Conservation (phyloP, 2,113 vertebrate species). For the Oxyura jamaicensis region DNA sequence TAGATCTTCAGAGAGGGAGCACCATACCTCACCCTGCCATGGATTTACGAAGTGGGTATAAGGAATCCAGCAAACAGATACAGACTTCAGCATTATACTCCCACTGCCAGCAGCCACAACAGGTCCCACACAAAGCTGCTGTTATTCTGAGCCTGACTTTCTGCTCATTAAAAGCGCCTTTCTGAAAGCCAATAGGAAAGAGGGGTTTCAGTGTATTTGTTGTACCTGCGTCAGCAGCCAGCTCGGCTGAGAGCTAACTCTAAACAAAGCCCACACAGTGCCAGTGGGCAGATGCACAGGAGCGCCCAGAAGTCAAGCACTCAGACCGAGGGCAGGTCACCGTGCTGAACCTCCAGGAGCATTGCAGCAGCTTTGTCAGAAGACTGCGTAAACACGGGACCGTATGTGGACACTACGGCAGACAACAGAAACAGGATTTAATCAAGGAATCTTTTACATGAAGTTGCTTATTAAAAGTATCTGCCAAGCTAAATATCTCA, state of each 20-base stretch:
- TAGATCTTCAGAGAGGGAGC: not conserved
- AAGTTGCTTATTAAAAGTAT: not conserved
- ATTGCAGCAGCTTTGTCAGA: not conserved
- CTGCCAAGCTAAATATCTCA: not conserved
- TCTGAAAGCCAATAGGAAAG: not conserved
- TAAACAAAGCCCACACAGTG: not conserved
- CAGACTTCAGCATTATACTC: not conserved
- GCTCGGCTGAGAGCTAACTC: not conserved
- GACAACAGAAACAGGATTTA: not conserved
- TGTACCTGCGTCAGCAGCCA: not conserved
- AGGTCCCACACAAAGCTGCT: fast-evolving
- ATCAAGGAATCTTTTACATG: not conserved
- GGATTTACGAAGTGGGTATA: not conserved
- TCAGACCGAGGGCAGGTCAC: not conserved
- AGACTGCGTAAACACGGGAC: not conserved
- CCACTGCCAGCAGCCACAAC: not conserved
- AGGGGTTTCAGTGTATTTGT: not conserved
- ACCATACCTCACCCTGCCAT: not conserved
- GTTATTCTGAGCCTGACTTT: not conserved
- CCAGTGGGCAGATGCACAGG: not conserved
- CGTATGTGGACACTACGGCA: not conserved
- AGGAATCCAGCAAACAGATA: not conserved
- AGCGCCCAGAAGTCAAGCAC: not conserved
- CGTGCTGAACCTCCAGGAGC: not conserved
- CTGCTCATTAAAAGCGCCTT: not conserved